These are phyloP conservation scores for Formica exsecta DNA, from an alignment of 1,140 invertebrate genomes.

Conservation along the genomic window DNA sequence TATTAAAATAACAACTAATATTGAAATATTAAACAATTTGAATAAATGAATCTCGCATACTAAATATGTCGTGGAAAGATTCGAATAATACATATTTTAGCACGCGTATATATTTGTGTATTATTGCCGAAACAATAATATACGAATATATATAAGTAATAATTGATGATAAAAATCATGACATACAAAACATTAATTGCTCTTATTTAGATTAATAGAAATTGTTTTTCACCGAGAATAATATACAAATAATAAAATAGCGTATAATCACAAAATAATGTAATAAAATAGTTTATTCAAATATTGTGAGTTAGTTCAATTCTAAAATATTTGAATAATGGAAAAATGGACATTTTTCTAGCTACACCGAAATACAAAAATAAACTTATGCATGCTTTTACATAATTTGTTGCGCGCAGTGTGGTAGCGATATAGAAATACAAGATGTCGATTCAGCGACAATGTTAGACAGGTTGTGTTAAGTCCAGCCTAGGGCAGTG, in stretches of 20 bases:
- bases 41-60: background rate
- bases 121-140: background rate
- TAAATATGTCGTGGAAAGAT: background rate
- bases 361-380: background rate
- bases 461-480: slow-evolving; percentile 54
- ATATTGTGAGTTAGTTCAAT: background rate
- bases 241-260: background rate
- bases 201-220: background rate
- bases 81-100: background rate
- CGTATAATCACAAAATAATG: background rate
- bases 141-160: background rate
- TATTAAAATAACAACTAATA: background rate
- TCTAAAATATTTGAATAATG: background rate
- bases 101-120: background rate
- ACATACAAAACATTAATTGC: background rate
- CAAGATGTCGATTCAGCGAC: slow-evolving; percentile 49
- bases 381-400: background rate
- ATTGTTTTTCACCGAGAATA: background rate
- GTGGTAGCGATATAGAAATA: slow-evolving; percentile 56
- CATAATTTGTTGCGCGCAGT: slow-evolving; percentile 8
- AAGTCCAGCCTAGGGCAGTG: slow-evolving; percentile 54
- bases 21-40: background rate
- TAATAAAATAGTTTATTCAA: background rate
- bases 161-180: background rate
- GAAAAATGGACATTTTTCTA: background rate